Conservation (phyloP, 1,140 invertebrate genomes). For the Heliconius nattereri region DNA sequence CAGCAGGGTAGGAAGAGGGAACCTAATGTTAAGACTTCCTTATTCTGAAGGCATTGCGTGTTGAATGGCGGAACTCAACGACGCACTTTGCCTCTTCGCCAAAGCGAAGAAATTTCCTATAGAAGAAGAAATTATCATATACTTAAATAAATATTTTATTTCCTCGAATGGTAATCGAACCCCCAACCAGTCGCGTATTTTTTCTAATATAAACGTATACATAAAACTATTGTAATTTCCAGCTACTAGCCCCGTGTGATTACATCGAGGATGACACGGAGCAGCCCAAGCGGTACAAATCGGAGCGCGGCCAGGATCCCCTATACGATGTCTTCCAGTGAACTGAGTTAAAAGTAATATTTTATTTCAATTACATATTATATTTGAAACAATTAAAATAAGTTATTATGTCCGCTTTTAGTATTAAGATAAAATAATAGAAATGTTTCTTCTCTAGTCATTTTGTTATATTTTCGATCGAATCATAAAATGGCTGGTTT, state of each 20-base stretch:
- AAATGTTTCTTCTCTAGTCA: not conserved
- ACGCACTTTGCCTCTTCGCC: too few relatives aligned
- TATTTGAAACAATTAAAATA: not conserved
- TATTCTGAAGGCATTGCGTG: too few relatives aligned
- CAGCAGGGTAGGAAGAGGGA: too few relatives aligned
- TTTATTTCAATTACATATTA: not conserved
- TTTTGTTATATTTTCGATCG: conserved; percentile 10
- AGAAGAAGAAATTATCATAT: too few relatives aligned
- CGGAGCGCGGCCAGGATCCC: conserved; percentile 39
- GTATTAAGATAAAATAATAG: not conserved
- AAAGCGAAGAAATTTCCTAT: too few relatives aligned
- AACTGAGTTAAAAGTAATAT: not conserved
- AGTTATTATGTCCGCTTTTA: not conserved
- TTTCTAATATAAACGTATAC: not conserved
- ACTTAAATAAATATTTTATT: too few relatives aligned
- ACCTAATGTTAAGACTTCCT: too few relatives aligned
- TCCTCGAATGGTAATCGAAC: accelerated
- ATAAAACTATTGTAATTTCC: conserved; percentile 32
- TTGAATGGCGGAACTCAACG: too few relatives aligned
- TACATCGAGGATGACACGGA: conserved; percentile 47
- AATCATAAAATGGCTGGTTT: conserved; percentile 31
- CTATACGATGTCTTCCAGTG: conserved; percentile 47
- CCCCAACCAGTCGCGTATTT: too few relatives aligned
- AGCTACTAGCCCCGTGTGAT: conserved; percentile 62
- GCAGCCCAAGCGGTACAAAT: conserved; percentile 34